These are phyloP conservation scores for Poeciliopsis retropinna DNA, from an alignment of 2,113 vertebrate species.

Conservation along the genomic window DNA sequence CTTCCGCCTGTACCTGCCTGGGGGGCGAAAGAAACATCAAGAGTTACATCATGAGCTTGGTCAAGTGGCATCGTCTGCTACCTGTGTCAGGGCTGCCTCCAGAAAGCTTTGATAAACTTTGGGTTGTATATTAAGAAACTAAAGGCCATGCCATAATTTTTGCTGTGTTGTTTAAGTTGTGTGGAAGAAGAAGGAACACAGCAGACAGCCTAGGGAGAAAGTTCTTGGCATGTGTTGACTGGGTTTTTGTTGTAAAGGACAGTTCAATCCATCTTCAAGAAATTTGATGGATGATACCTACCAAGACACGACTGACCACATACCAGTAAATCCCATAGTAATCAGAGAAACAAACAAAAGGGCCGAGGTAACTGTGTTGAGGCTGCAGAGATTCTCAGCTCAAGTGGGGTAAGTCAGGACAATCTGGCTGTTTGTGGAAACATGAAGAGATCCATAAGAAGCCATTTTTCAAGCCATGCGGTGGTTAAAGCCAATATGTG, in stretches of 20 bases:
- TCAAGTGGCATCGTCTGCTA: background rate
- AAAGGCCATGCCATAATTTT: background rate
- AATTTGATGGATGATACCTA: too few relatives aligned
- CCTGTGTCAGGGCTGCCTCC: background rate
- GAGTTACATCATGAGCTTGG: background rate
- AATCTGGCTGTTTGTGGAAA: too few relatives aligned
- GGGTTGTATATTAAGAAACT: background rate
- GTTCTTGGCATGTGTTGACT: background rate
- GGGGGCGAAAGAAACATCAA: slow-evolving; percentile 6
- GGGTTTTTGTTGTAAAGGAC: background rate
- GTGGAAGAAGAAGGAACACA: background rate
- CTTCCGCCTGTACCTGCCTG: slow-evolving; percentile 21
- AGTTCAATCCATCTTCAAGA: background rate
- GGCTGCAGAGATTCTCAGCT: too few relatives aligned
- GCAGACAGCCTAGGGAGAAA: background rate
- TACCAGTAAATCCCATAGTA: background rate
- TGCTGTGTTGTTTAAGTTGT: background rate
- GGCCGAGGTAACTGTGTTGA: too few relatives aligned
- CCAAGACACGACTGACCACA: background rate
- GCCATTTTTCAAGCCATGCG: too few relatives aligned
- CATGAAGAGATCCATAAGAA: too few relatives aligned
- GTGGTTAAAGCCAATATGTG: too few relatives aligned
- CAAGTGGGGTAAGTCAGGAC: too few relatives aligned
- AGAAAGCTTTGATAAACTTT: background rate
- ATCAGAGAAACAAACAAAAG: too few relatives aligned